Evolutionary conservation across 2,113 vertebrate species (phyloP).

Genomic region (Daboia siamensis): DNA sequence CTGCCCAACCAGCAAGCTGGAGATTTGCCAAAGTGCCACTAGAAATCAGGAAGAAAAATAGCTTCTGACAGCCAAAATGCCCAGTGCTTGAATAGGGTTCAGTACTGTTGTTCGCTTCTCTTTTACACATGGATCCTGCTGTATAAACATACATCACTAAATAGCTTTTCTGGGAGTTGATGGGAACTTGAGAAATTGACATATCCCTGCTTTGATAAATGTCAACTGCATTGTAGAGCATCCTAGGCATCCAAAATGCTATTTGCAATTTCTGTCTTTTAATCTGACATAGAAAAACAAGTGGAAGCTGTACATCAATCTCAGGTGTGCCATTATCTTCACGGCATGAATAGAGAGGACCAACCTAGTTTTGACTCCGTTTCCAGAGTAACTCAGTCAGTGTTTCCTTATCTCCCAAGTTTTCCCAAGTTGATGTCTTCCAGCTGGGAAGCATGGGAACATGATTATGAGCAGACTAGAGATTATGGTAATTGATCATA

Average conservation of each 20-base stretch:
- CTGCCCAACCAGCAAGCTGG: not conserved
- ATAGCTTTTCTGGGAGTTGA: not conserved
- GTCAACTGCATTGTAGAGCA: too few relatives aligned
- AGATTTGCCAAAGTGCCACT: slow-evolving; percentile 19
- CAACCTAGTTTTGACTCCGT: not conserved
- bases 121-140: not conserved
- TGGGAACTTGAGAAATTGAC: not conserved
- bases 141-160: not conserved
- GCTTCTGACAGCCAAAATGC: not conserved
- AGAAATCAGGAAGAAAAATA: slow-evolving; percentile 3
- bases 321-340: not conserved
- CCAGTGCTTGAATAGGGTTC: not conserved
- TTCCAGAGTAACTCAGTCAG: not conserved
- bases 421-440: not conserved
- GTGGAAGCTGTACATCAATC: not conserved
- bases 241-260: not conserved
- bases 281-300: not conserved
- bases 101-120: not conserved
- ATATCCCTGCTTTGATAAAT: not conserved
- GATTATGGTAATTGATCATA: not conserved
- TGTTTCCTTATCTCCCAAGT: not conserved
- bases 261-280: not conserved
- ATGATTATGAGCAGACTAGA: not conserved
- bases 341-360: not conserved
- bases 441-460: not conserved